These are phyloP conservation scores for Tringa solitaria DNA, from an alignment of 2,113 vertebrate species.

Conservation along the genomic window DNA sequence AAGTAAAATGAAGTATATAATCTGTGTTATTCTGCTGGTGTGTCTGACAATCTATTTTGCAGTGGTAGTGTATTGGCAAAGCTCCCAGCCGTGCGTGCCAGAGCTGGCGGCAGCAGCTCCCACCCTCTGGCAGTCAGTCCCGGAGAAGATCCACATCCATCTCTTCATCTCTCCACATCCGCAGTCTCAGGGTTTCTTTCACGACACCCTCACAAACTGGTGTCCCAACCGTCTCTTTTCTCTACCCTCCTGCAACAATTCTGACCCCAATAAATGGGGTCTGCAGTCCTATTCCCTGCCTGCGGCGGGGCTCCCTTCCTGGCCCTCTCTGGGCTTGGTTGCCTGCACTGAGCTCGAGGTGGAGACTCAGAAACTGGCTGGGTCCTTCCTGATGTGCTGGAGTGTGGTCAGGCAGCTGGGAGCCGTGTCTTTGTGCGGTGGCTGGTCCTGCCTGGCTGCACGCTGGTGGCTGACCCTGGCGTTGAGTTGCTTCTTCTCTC, in stretches of 20 bases:
- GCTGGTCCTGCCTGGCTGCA: not conserved
- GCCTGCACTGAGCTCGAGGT: not conserved
- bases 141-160: not conserved
- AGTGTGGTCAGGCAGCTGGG: not conserved
- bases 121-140: not conserved
- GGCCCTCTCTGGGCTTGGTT: not conserved
- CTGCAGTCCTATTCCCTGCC: not conserved
- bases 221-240: not conserved
- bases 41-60: not conserved
- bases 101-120: rapidly evolving
- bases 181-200: not conserved
- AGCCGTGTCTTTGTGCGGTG: not conserved
- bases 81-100: rapidly evolving
- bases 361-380: not conserved
- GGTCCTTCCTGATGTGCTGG: not conserved
- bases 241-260: not conserved
- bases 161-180: not conserved
- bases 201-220: not conserved
- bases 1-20: not conserved
- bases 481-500: not conserved
- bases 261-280: not conserved
- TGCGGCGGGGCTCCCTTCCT: rapidly evolving
- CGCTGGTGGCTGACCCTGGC: rapidly evolving
- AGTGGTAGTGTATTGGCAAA: not conserved
- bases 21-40: not conserved